A percentile compares a stretch with the other conserved stretches of the same genome.
Evolutionary conservation across 1,140 invertebrate species (phyloP).

Genomic region (Papilio aristodemus): DNA sequence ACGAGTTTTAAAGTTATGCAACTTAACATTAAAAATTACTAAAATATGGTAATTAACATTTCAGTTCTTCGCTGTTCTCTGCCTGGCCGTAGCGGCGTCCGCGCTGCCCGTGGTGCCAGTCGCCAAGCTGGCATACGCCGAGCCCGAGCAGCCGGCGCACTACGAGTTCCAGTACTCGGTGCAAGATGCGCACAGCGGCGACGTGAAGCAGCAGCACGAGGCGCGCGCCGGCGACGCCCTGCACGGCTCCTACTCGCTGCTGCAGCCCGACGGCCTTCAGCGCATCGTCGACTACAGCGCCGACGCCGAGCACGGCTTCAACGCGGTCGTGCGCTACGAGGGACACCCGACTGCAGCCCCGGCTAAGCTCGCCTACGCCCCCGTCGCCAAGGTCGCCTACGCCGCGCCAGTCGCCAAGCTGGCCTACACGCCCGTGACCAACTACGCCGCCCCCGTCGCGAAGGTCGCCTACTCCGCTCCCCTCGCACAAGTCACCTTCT

Average conservation of each 20-base stretch:
- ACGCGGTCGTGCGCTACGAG: conserved; percentile 61
- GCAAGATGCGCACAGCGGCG: conserved; percentile 81
- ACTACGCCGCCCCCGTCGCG: conserved; percentile 49
- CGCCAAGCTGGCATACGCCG: conserved; percentile 59
- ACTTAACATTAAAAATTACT: too few species aligned
- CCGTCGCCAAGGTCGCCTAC: conserved; percentile 48
- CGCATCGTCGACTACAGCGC: conserved; percentile 83
- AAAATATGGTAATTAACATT: conserved; percentile 36
- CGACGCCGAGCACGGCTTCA: conserved; percentile 59
- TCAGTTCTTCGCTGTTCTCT: conserved; percentile 60
- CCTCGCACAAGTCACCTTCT: conserved; percentile 57
- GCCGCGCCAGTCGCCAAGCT: conserved; percentile 49
- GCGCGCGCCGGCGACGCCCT: conserved; percentile 81
- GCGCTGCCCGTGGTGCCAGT: conserved; percentile 55
- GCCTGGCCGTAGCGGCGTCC: conserved; percentile 54
- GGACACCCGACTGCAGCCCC: conserved; percentile 47
- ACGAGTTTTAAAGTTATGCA: too few species aligned
- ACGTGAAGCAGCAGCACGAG: conserved; percentile 68
- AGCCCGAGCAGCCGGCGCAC: conserved; percentile 81
- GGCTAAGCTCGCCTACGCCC: conserved; percentile 71
- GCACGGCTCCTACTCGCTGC: conserved; percentile 81
- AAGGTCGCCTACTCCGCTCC: conserved; percentile 49
- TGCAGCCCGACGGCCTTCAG: conserved; percentile 80
- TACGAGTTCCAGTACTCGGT: conserved; percentile 86
- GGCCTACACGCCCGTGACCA: conserved; percentile 51